Base-by-base conservation (phyloP, 2,797 vertebrate species). In the Balearica regulorum region DNA sequence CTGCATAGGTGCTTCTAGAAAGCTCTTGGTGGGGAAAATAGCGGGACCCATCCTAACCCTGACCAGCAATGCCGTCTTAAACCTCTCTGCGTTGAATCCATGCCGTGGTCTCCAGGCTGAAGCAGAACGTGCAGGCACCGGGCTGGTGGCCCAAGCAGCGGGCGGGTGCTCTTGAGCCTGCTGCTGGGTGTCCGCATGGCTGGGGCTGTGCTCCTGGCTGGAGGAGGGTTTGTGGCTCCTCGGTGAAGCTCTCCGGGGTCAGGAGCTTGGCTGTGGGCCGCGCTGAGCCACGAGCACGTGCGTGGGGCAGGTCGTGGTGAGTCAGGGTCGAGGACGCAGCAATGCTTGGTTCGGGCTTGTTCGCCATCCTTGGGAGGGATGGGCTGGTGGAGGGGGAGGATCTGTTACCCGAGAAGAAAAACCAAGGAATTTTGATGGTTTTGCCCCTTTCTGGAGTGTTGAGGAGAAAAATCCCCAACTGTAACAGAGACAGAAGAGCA, bases 381-480 rank as follows among this genome's bases (percentile, higher is more conserved):
- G 69, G 35, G 65, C 37, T 77, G 37, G 14, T 64, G 16, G 46
- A 70, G 21, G 33, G 44, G 25, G 14, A 65, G 46, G 46, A 41
- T 58, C 87, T 58, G 22, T 57, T 65, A 60, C 16, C 19, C 13
- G 35, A 28, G 35, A 64, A 49, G 8, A 61, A 31, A 81, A 87
- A 6, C 2, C 28, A 61, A 57, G 46, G 24, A 26, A 33, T 70
- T 84, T n/a, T 64, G 58, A 8, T 66, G 41, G 20, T 41, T 83
- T 48, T 88, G 20, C 22, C 9, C 26, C 29, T 79, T 78, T 84
- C 22, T 91, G 90, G 11, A 26, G 12, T n/a, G 10, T 24, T 35
- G n/a, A 71, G 60, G 26, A 70, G 43, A 4, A 44, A 84, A 84
- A 53, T 37, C 13, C 0, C 0, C 4, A 15, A 8, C 6, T 65